phyloP scores from a whole-genome alignment of 2,797 vertebrate species.

The Monodelphis domestica region DNA sequence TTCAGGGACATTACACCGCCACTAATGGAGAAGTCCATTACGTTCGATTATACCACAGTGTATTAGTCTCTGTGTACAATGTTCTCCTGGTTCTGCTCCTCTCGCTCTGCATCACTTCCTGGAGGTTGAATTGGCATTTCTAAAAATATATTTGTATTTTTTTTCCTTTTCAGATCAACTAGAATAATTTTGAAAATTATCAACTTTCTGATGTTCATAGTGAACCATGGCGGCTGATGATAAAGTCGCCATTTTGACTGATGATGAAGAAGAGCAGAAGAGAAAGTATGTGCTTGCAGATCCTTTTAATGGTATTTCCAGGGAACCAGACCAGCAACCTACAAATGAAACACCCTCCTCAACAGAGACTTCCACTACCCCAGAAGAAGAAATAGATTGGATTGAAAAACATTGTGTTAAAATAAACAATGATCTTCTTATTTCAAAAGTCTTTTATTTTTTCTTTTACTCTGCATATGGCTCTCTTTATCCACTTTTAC shows the following conservation, averaged over 20 bases:
- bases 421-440: constrained; percentile 92
- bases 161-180: constrained; percentile 77
- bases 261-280: constrained; percentile 97
- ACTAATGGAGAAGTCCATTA: no score
- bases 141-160: constrained; percentile 48
- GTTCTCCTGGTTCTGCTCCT: no score
- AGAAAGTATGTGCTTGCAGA: constrained; percentile 92
- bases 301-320: constrained; percentile 89
- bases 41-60: no score
- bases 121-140: constrained; percentile 41
- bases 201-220: constrained; percentile 58
- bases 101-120: no score
- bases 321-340: constrained; percentile 82
- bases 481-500: constrained; percentile 95
- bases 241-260: constrained; percentile 95
- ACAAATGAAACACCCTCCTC: constrained; percentile 74
- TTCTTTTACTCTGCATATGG: constrained; percentile 99
- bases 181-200: constrained; percentile 57
- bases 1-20: no score
- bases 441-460: constrained; percentile 98
- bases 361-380: constrained; percentile 66
- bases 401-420: constrained; percentile 92
- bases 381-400: constrained; percentile 88
- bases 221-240: constrained; percentile 93
- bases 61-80: no score